These are phyloP conservation scores for Rhabditoides inermis DNA, from an alignment of 2,888 invertebrate genomes.

Conservation along the genomic window DNA sequence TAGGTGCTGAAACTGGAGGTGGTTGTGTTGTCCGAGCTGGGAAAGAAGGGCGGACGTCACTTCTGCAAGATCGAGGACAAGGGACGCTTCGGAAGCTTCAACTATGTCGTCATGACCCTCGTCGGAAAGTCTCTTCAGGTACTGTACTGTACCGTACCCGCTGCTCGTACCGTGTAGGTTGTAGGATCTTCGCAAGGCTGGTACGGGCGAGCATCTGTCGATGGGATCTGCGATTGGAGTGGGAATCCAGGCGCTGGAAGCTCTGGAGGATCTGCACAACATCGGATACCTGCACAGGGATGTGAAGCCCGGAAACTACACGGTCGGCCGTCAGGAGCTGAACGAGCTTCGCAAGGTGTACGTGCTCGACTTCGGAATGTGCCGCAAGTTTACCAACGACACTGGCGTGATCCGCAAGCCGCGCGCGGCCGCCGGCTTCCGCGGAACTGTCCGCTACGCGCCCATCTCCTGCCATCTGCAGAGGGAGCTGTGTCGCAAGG, in stretches of 20 bases:
- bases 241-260: constrained; percentile 6
- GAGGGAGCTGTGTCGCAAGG: constrained; percentile 41
- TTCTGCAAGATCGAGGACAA: constrained; percentile 47
- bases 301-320: constrained; percentile 17
- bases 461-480: constrained; percentile 44
- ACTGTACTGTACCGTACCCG: no score
- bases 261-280: constrained; percentile 3
- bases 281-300: constrained; percentile 11
- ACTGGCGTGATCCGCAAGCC: constrained; percentile 41
- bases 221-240: constrained; percentile 2
- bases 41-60: constrained; percentile 36
- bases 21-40: constrained; percentile 35
- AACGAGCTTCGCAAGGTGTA: constrained; percentile 8
- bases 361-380: constrained; percentile 9
- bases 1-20: constrained; percentile 43
- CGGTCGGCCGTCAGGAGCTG: constrained; percentile 5
- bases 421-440: constrained; percentile 43
- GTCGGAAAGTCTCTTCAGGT: constrained; percentile 43
- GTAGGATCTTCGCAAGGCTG: constrained; percentile 5
- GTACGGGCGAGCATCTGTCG: constrained; percentile 2
- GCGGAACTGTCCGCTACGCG: constrained; percentile 45
- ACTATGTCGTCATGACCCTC: constrained; percentile 44
- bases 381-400: constrained; percentile 9
- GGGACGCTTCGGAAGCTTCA: constrained; percentile 40
- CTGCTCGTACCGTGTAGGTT: no score